A percentile compares a stretch with the other conserved stretches of the same genome.
phyloP scores from a whole-genome alignment of 1,140 invertebrate genomes.

The Zaprionus nigranus region DNA sequence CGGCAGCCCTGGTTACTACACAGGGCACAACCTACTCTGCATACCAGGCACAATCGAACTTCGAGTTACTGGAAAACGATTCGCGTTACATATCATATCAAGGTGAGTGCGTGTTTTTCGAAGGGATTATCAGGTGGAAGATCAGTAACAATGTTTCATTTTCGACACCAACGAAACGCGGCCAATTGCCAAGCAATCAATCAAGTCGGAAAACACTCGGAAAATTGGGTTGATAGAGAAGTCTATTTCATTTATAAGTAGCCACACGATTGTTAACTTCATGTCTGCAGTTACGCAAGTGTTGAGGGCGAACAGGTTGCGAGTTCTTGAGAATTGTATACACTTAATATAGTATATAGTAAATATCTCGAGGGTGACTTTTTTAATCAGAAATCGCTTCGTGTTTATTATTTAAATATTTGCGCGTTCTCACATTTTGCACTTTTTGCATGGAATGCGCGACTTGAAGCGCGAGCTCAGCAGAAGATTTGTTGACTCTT shows the following conservation, averaged over 20 bases:
- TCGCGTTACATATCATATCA: slow-evolving; percentile 85
- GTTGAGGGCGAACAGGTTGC: slow-evolving; percentile 29
- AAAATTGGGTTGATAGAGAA: slow-evolving; percentile 72
- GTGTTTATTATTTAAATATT: slow-evolving; percentile 73
- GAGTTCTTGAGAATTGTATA: slow-evolving; percentile 28
- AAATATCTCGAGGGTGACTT: slow-evolving; percentile 24
- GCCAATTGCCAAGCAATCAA: slow-evolving; percentile 76
- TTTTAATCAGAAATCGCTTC: slow-evolving; percentile 63
- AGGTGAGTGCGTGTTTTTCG: slow-evolving; percentile 73
- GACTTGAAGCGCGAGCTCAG: slow-evolving; percentile 60
- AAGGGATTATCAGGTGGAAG: slow-evolving; percentile 56
- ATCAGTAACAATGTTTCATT: slow-evolving; percentile 24
- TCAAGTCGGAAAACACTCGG: slow-evolving; percentile 51
- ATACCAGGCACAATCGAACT: slow-evolving; percentile 57
- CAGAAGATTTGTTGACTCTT: slow-evolving; percentile 64
- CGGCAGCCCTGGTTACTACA: slow-evolving; percentile 27
- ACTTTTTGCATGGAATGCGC: slow-evolving; percentile 66
- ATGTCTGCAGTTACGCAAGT: slow-evolving; percentile 46
- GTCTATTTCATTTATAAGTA: slow-evolving; percentile 61
- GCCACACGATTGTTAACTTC: slow-evolving; percentile 37
- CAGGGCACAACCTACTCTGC: neutral
- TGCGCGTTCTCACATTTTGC: slow-evolving; percentile 34
- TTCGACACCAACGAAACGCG: slow-evolving; percentile 49
- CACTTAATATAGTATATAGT: slow-evolving; percentile 5
- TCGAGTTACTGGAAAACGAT: slow-evolving; percentile 78